Evolutionary conservation across 2,888 invertebrate genomes (phyloP), one percentile per base, ranked within the genome.

Genomic region (Nezara viridula): DNA sequence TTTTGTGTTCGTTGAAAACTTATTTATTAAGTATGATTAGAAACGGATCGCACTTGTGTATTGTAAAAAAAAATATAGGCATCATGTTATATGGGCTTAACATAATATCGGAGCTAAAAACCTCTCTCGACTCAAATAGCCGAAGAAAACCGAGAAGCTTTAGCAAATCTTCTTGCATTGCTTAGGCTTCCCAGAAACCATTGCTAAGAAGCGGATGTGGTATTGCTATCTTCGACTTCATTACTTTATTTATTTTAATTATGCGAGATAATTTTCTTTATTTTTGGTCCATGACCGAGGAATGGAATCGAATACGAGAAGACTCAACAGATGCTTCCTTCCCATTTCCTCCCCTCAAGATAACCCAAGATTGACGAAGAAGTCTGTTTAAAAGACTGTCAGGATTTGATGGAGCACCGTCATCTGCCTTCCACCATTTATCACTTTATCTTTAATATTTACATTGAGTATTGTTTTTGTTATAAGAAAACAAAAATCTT

Each of bases 281-380:
- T 7, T 9, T 27, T 16, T 27, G 3, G 16, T 7, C 66, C 21
- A 6, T 0, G 19, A 55, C 19, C 50, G 50, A 2, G 4, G 37
- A 19, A 73, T 73, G 19, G 37, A 37, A 73, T 32, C 19, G 37
- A 19, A 21, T 6, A 16, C 66, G 14, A 21, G 10, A 14, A 37
- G n/a, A 16, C 21, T n/a, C 44, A 44, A 44, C 81, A 44, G 81
- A 44, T 81, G 81, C 40, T 81, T 14, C 21, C 44, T 0, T 24
- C n/a, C n/a, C 40, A 12, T n/a, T 24, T 47, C 14, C 81, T 10
- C 44, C 24, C 37, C 7, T 81, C 24, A n/a, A 81, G 44, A 81
- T 81, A 81, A n/a, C 44, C 5, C n/a, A 81, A 81, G 81, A 81
- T 81, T 81, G 44, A 81, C 40, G 81, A 81, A 77, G 77, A 77